phyloP scores from a whole-genome alignment of 23 tunicate genomes.

The Diplosoma virens region DNA sequence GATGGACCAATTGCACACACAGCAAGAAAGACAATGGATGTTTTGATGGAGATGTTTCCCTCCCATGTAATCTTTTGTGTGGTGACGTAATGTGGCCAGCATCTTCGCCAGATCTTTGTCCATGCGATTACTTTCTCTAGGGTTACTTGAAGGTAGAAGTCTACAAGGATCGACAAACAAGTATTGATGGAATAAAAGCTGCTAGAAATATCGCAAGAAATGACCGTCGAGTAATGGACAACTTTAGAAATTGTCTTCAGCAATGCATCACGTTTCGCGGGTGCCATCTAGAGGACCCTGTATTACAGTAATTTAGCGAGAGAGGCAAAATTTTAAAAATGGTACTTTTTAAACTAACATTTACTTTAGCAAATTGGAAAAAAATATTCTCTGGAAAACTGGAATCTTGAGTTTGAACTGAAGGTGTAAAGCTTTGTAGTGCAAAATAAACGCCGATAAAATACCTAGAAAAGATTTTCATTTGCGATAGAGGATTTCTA shows the following conservation, averaged over 20 bases:
- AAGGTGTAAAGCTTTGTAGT: too few relatives aligned
- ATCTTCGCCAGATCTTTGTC: conserved; percentile 2
- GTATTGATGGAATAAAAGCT: not conserved
- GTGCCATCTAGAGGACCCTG: not conserved
- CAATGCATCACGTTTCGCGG: not conserved
- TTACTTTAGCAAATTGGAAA: too few relatives aligned
- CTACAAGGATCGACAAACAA: not conserved
- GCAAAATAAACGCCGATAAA: too few relatives aligned
- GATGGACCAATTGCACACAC: too few relatives aligned
- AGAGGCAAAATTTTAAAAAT: too few relatives aligned
- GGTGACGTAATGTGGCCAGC: not conserved
- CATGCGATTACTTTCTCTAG: conserved; percentile 3
- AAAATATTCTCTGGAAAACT: too few relatives aligned
- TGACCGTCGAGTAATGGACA: not conserved
- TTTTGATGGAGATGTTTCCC: not conserved
- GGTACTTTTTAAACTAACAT: too few relatives aligned
- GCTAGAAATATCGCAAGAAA: conserved; percentile 16
- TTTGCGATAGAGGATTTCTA: too few relatives aligned
- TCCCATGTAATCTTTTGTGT: not conserved
- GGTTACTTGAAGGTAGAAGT: not conserved
- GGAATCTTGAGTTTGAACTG: too few relatives aligned
- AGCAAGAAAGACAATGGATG: not conserved
- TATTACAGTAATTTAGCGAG: too few relatives aligned
- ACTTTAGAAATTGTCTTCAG: not conserved
- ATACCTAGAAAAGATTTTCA: too few relatives aligned